A percentile compares a stretch with the other conserved stretches of the same genome.
phyloP scores from a whole-genome alignment of 2,888 invertebrate species.

The Busseola fusca region DNA sequence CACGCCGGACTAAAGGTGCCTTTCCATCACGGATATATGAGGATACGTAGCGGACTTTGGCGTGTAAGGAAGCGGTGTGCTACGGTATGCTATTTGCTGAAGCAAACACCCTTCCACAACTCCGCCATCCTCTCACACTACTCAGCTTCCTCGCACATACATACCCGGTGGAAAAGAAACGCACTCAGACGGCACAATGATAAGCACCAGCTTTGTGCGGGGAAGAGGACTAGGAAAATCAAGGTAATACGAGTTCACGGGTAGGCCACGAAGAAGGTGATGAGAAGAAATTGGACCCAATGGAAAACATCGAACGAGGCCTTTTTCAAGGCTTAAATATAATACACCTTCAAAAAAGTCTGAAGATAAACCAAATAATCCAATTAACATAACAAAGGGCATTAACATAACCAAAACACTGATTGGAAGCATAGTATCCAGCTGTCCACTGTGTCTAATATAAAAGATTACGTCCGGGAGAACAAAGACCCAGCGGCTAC shows the following conservation, averaged over 20 bases:
- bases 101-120: neutral
- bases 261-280: neutral
- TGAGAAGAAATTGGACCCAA: neutral
- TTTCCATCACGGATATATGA: neutral
- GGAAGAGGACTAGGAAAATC: neutral
- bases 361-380: constrained; percentile 11
- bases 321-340: neutral
- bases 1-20: neutral
- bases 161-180: neutral
- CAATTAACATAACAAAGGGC: constrained; percentile 10
- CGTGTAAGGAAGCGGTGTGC: neutral
- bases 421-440: constrained; percentile 10
- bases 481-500: constrained; percentile 26
- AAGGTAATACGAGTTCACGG: neutral
- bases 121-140: neutral
- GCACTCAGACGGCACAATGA: neutral
- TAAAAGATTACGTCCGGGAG: constrained; percentile 29
- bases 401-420: constrained; percentile 31
- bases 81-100: neutral
- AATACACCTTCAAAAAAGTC: neutral
- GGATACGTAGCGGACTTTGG: neutral
- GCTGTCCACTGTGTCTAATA: constrained; percentile 13
- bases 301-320: neutral
- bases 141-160: neutral
- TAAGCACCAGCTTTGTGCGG: neutral